These are phyloP conservation scores for Myanophis thanlyinensis DNA, from an alignment of 2,113 vertebrate genomes.

Conservation along the genomic window DNA sequence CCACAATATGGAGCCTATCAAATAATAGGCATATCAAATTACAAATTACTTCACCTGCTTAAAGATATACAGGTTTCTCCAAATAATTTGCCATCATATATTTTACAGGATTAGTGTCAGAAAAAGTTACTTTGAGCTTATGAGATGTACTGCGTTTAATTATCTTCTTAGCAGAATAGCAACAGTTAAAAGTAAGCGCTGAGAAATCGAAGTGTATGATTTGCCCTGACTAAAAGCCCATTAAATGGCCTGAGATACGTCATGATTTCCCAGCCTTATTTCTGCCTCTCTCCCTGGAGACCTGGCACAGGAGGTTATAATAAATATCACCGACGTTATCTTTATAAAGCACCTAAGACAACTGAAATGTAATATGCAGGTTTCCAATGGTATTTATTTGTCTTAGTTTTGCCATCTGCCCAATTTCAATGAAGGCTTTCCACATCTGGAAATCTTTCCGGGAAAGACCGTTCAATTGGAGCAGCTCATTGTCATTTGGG, in stretches of 20 bases:
- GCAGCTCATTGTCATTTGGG: background rate
- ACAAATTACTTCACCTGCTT: slow-evolving; percentile 19
- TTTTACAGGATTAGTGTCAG: background rate
- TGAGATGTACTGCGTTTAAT: background rate
- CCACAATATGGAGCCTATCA: slow-evolving; percentile 36
- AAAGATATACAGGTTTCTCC: slow-evolving; percentile 21
- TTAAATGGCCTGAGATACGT: background rate
- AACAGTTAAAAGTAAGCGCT: background rate
- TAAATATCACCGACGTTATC: background rate
- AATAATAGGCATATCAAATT: background rate
- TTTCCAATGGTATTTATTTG: background rate
- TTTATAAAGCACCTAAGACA: background rate
- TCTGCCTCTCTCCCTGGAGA: background rate
- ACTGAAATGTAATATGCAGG: background rate
- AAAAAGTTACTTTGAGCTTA: background rate
- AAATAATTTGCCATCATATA: background rate
- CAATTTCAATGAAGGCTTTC: background rate
- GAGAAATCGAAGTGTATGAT: rapidly evolving
- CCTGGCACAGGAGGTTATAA: background rate
- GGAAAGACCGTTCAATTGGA: background rate
- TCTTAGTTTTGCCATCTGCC: background rate
- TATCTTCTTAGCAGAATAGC: background rate
- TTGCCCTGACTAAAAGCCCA: background rate
- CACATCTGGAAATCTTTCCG: background rate
- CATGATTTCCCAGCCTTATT: background rate